Evolutionary conservation across 2,113 vertebrate species (phyloP).

Genomic region (Leptobrachium ailaonicum): DNA sequence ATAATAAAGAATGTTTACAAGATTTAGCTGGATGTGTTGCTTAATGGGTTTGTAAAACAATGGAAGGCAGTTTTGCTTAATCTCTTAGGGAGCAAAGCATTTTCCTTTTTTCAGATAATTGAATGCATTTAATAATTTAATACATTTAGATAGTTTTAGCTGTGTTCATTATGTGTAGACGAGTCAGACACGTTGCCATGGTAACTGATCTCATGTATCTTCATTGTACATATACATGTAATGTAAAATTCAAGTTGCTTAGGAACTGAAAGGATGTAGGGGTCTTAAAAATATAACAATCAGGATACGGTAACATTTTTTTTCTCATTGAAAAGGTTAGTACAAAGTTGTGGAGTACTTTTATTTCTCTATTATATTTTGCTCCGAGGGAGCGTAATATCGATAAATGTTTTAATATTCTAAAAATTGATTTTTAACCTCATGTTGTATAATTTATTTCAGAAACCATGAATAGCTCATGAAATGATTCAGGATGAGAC

Average conservation of each 20-base stretch:
- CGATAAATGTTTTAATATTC: no score
- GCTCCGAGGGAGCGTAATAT: no score
- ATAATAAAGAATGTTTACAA: background rate
- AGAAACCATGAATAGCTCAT: no score
- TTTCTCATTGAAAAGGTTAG: background rate
- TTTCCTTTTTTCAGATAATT: slow-evolving; percentile 1
- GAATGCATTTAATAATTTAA: slow-evolving; percentile 7
- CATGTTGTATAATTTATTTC: background rate
- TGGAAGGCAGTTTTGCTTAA: background rate
- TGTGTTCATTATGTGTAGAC: slow-evolving; percentile 11
- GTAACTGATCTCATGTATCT: slow-evolving; percentile 24
- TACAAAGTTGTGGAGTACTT: background rate
- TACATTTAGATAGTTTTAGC: background rate
- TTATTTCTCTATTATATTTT: no score
- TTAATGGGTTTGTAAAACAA: background rate
- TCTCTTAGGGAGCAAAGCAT: background rate
- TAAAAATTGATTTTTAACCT: background rate
- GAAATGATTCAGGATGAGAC: no score
- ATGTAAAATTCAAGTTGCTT: slow-evolving; percentile 26
- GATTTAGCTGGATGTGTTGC: background rate
- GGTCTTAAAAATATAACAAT: slow-evolving; percentile 4
- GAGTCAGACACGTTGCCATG: slow-evolving; percentile 20
- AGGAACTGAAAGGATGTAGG: slow-evolving; percentile 3
- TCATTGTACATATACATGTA: slow-evolving; percentile 22
- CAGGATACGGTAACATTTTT: background rate